A percentile compares a stretch with the other conserved stretches of the same genome.
These are phyloP conservation scores for Xiphorhynchus elegans DNA, from an alignment of 2,113 vertebrate species.

Conservation along the genomic window DNA sequence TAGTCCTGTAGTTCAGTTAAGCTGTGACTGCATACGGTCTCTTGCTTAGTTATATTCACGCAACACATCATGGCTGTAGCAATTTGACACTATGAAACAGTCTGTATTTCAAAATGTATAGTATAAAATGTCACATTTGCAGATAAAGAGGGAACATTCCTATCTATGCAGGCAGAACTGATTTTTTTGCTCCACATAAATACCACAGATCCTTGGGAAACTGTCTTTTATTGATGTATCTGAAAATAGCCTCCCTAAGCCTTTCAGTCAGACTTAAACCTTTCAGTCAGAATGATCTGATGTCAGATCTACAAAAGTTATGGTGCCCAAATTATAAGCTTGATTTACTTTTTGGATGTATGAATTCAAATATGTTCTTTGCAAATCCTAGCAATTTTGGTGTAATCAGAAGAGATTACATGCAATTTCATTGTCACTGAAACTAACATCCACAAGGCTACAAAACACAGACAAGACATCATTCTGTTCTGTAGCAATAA, in stretches of 20 bases:
- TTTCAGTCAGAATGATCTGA: not conserved
- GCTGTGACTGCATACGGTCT: not conserved
- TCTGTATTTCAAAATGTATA: not conserved
- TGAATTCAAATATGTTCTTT: slow-evolving; percentile 37
- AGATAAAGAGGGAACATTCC: slow-evolving; percentile 7
- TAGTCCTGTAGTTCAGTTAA: not conserved
- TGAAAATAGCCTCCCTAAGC: slow-evolving; percentile 4
- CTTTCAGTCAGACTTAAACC: not conserved
- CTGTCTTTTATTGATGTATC: not conserved
- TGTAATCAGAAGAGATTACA: slow-evolving; percentile 42
- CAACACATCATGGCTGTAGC: not conserved
- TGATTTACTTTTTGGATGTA: slow-evolving; percentile 31
- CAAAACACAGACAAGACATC: not conserved
- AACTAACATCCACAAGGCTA: not conserved
- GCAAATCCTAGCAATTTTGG: slow-evolving; percentile 39
- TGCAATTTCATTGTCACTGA: slow-evolving; percentile 39
- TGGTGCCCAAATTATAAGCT: slow-evolving; percentile 19
- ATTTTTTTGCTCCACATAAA: not conserved
- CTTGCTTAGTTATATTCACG: not conserved
- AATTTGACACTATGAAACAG: not conserved
- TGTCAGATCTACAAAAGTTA: slow-evolving; percentile 24
- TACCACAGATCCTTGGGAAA: not conserved
- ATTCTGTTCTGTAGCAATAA: not conserved
- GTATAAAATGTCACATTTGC: slow-evolving; percentile 11
- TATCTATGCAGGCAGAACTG: not conserved